Base-by-base conservation (phyloP, 2,888 invertebrate species). In the Cabera pusaria region DNA sequence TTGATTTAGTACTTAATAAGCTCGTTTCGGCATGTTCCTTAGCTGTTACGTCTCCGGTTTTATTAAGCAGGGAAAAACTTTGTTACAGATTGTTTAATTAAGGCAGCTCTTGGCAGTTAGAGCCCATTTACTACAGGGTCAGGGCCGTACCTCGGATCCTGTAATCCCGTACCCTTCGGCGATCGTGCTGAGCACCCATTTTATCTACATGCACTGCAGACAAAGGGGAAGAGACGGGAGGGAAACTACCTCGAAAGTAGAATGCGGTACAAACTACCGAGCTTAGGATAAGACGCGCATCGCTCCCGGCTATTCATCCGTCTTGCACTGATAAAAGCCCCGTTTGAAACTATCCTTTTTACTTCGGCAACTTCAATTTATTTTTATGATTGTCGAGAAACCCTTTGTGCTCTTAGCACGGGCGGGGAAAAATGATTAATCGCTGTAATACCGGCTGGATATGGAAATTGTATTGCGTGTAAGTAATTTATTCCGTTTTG, bases 401-500 rank as follows among this genome's bases (percentile, higher is more conserved):
- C 25, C 35, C 44, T 47, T 47, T 49, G 47, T 48, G 49, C 46
- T 59, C 59, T 56, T 45, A 52, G 45, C 41, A 25, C 31, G 51
- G 37, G n/a, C 43, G 31, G 25, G 24, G 9, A 31, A 6, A 31
- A 26, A 36, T 36, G 41, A 42, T 59, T 39, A 49, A 59, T 57
- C 50, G 59, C 56, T 60, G 63, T 55, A 59, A 53, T 64, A 59
- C 45, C 39, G 57, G 52, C 50, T 61, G 52, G 6, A 57, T 64
- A 68, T 38, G 26, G 29, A 36, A 22, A 71, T 65, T 66, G 61
- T 60, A 55, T 52, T 54, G 53, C 47, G 53, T 58, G 54, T 56
- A 43, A 55, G 66, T 72, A 70, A 74, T 77, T 68, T 72, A 75
- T 78, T 67, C 64, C 50, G 46, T 58, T 59, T 64, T 57, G 66